These are phyloP conservation scores for Rhizoglyphus robini DNA, from an alignment of 1,140 invertebrate species.

Conservation along the genomic window DNA sequence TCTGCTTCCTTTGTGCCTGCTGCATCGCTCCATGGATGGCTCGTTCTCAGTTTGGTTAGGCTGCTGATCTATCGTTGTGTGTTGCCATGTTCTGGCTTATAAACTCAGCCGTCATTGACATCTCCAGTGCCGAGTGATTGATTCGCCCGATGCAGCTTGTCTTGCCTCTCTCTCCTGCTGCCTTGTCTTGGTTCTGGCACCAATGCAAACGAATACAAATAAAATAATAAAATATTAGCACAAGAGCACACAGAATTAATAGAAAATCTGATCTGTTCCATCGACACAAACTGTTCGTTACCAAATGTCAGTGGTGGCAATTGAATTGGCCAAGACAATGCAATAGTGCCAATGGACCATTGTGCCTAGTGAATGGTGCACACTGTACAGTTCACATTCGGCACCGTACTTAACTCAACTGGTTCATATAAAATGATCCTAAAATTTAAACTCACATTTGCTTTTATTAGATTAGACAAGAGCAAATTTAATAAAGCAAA, in stretches of 20 bases:
- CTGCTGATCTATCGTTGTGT: neutral
- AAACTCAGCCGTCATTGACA: slow-evolving; percentile 13
- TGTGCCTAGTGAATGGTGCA: too few relatives aligned
- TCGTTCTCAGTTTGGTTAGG: neutral
- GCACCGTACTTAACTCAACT: too few relatives aligned
- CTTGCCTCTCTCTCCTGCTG: neutral
- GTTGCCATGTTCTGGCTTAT: neutral
- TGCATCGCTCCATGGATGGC: neutral
- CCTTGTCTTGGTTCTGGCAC: too few relatives aligned
- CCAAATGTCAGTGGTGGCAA: too few relatives aligned
- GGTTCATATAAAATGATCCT: too few relatives aligned
- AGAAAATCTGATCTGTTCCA: neutral
- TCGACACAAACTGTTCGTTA: neutral
- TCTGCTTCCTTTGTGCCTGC: neutral
- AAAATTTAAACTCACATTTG: too few relatives aligned
- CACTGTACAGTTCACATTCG: too few relatives aligned
- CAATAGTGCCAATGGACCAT: too few relatives aligned
- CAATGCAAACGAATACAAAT: neutral
- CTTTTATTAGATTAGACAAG: too few relatives aligned
- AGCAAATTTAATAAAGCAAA: too few relatives aligned
- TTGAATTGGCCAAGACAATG: too few relatives aligned
- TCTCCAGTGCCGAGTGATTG: slow-evolving; percentile 11
- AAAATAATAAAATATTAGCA: slow-evolving; percentile 15
- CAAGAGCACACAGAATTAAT: slow-evolving; percentile 1
- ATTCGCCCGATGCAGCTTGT: neutral